Evolutionary conservation across 2,797 vertebrate species (phyloP).

Genomic region (Pampus argenteus): DNA sequence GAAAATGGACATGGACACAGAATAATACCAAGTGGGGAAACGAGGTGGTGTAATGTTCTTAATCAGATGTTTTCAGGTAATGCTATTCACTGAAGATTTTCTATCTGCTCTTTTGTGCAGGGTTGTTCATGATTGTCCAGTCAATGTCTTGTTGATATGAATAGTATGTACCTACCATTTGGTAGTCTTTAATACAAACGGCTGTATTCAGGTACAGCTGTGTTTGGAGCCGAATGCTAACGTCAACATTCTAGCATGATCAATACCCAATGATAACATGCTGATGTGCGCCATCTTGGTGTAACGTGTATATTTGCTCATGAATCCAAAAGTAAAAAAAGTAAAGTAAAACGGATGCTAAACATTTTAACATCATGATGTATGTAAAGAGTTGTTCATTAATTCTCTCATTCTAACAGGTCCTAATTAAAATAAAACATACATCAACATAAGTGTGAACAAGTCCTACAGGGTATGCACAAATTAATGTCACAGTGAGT

Average conservation of each 20-base stretch:
- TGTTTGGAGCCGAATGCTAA: too few species aligned
- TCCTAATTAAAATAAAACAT: neutral
- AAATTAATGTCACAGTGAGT: neutral
- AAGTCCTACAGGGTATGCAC: neutral
- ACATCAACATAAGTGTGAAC: neutral
- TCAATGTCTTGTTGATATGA: slow-evolving; percentile 24
- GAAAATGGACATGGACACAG: slow-evolving; percentile 1
- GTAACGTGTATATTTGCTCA: too few species aligned
- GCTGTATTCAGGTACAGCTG: neutral
- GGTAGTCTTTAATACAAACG: neutral
- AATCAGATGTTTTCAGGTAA: slow-evolving; percentile 25
- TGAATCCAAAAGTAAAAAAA: too few species aligned
- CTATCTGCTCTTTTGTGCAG: slow-evolving; percentile 17
- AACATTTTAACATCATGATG: too few species aligned
- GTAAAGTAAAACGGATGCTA: too few species aligned
- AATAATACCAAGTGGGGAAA: slow-evolving; percentile 20
- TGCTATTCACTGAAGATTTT: slow-evolving; percentile 26
- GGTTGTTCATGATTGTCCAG: slow-evolving; percentile 15
- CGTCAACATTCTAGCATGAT: too few species aligned
- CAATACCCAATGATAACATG: too few species aligned
- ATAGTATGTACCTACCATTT: neutral
- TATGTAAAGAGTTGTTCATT: neutral
- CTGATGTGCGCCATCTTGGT: too few species aligned
- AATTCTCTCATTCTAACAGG: neutral
- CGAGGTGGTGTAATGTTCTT: slow-evolving; percentile 2